A percentile compares a stretch with the other conserved stretches of the same genome.
These are phyloP conservation scores for Capra hircus DNA, from an alignment of 2,113 vertebrate genomes.

Conservation along the genomic window DNA sequence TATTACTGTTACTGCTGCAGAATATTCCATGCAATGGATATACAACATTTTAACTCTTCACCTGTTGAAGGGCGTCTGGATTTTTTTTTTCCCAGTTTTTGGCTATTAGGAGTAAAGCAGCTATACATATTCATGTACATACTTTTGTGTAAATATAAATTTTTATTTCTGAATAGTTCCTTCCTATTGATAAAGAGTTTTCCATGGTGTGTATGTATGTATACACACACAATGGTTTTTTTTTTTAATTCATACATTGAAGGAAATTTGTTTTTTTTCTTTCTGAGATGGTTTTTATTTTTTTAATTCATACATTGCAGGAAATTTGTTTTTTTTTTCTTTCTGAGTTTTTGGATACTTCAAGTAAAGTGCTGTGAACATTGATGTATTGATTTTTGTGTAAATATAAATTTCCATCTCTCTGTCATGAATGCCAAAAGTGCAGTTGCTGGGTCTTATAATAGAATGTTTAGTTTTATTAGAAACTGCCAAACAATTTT, in stretches of 20 bases:
- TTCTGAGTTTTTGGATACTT: background rate
- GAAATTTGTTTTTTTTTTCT: background rate
- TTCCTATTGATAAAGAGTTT: background rate
- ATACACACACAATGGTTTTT: background rate
- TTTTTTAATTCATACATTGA: background rate
- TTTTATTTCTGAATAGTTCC: background rate
- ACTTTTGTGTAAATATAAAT: background rate
- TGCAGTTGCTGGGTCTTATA: background rate
- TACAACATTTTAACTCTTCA: background rate
- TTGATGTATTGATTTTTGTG: background rate
- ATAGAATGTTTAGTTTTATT: constrained; percentile 29
- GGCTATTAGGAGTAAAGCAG: background rate
- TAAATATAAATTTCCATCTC: background rate
- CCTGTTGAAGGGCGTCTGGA: background rate
- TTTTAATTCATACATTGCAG: background rate
- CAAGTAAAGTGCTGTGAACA: background rate
- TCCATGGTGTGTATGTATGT: background rate
- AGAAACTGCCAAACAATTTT: constrained; percentile 19
- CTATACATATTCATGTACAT: background rate
- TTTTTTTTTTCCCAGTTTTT: background rate
- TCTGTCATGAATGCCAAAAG: background rate
- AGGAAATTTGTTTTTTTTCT: background rate
- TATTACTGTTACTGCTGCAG: background rate
- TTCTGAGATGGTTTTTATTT: background rate
- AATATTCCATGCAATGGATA: background rate